phyloP scores from a whole-genome alignment of 2,888 invertebrate genomes.

The Gandaritis pyraliata region DNA sequence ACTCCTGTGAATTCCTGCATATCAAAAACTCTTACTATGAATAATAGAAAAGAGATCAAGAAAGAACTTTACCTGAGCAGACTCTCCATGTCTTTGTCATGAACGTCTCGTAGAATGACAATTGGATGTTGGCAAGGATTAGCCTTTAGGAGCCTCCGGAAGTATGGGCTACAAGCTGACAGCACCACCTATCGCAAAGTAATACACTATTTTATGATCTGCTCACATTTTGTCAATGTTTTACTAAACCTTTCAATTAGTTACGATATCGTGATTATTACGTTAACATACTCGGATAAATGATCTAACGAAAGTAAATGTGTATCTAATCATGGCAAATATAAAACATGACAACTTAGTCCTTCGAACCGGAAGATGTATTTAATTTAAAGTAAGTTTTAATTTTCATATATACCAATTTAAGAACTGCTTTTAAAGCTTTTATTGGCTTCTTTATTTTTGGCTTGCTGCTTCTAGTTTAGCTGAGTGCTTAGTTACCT shows the following conservation, averaged over 20 bases:
- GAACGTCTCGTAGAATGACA: conserved; percentile 93
- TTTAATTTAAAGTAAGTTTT: not conserved
- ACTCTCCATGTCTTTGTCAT: conserved; percentile 94
- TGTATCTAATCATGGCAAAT: too few relatives aligned
- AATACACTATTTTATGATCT: not conserved
- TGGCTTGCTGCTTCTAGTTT: not conserved
- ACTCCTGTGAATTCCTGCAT: not conserved
- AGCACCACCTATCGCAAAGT: conserved; percentile 84
- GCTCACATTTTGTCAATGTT: not conserved
- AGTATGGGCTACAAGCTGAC: conserved; percentile 97
- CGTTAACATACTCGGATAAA: too few relatives aligned
- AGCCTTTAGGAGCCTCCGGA: conserved; percentile 93
- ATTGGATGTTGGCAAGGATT: conserved; percentile 96
- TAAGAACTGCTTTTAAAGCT: not conserved
- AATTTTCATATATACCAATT: too few relatives aligned
- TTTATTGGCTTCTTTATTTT: not conserved
- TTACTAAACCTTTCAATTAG: not conserved
- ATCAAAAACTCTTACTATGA: not conserved
- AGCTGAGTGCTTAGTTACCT: conserved; percentile 70
- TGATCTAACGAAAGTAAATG: not conserved
- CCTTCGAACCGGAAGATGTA: conserved; percentile 9
- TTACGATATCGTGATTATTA: not conserved
- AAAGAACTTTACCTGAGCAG: conserved; percentile 86
- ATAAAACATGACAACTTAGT: not conserved
- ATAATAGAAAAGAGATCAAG: not conserved